Evolutionary conservation across 2,113 vertebrate species (phyloP).

Genomic region (Melanotaenia duboulayi): DNA sequence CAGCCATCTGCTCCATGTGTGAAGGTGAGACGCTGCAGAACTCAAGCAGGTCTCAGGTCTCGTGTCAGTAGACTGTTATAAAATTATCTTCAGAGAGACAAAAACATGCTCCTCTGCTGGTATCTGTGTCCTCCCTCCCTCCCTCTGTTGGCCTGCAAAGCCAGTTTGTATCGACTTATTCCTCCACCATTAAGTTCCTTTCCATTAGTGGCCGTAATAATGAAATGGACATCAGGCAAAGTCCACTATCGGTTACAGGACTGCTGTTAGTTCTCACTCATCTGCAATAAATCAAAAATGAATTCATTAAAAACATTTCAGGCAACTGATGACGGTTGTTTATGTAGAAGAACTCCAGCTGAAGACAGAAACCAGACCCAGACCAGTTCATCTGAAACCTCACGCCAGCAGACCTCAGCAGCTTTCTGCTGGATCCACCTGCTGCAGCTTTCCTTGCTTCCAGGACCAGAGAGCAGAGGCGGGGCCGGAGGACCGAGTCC

Average conservation of each 20-base stretch:
- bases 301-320: too few relatives aligned
- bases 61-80: conserved; percentile 8
- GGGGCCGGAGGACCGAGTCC: too few relatives aligned
- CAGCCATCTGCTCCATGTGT: conserved; percentile 3
- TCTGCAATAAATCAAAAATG: too few relatives aligned
- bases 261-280: too few relatives aligned
- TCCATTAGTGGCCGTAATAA: conserved; percentile 70
- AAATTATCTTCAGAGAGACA: conserved; percentile 21
- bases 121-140: background rate
- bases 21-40: background rate
- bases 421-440: too few relatives aligned
- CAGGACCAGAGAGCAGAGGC: too few relatives aligned
- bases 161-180: conserved; percentile 67
- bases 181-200: conserved; percentile 62
- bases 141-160: conserved; percentile 31
- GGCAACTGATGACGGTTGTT: too few relatives aligned
- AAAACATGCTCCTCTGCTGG: too few relatives aligned
- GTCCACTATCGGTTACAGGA: background rate
- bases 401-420: background rate
- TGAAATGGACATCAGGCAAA: conserved; percentile 59
- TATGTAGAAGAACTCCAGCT: too few relatives aligned
- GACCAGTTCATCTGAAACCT: too few relatives aligned
- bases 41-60: background rate
- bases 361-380: too few relatives aligned
- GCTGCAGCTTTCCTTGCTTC: too few relatives aligned